Base-by-base conservation (phyloP, 2,888 invertebrate genomes). In the Lamellibrachia satsuma region DNA sequence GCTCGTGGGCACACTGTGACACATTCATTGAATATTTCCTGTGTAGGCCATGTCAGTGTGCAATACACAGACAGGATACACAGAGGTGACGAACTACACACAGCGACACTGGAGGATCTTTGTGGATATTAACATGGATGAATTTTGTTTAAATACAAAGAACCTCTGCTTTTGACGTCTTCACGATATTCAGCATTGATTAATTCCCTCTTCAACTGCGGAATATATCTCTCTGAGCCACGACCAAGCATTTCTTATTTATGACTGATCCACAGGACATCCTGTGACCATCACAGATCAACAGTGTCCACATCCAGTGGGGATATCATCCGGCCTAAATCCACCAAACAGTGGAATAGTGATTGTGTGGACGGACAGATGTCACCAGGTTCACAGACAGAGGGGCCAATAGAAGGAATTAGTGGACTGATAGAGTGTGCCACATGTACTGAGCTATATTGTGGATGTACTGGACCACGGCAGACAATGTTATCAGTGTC, bases 21-120 rank as follows among this genome's bases (percentile, higher is more conserved):
- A 75, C 75, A 75, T 75, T 75, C 75, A 75, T 75, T 75, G 75
- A 75, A 75, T 75, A 75, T 75, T 75, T 75, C 75, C 75, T 75
- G 75, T 22, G 75, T 75, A n/a, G 75, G 75, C 22, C 22, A n/a
- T 22, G 75, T 4, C 15, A 75, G 75, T 75, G 75, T 75, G 75
- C 2, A 15, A 15, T 22, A 75, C 75, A 22, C 75, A 75, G 22
- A 75, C 75, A 15, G 15, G n/a, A 15, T n/a, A 75, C 22, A 22
- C 75, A 75, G 11, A 39, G 39, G 39, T 39, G 39, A 39, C 39
- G 39, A 39, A 39, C 39, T 39, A 39, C 39, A 39, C 75, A 6
- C 75, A 22, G 60, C 3, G 75, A 75, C 75, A 15, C 75, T 22
- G 15, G 4, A 15, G n/a, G 22, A 75, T 6, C 75, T 75, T n/a